Base-by-base conservation (phyloP, 2,113 vertebrate species). In the Boulengeromyrus knoepffleri region DNA sequence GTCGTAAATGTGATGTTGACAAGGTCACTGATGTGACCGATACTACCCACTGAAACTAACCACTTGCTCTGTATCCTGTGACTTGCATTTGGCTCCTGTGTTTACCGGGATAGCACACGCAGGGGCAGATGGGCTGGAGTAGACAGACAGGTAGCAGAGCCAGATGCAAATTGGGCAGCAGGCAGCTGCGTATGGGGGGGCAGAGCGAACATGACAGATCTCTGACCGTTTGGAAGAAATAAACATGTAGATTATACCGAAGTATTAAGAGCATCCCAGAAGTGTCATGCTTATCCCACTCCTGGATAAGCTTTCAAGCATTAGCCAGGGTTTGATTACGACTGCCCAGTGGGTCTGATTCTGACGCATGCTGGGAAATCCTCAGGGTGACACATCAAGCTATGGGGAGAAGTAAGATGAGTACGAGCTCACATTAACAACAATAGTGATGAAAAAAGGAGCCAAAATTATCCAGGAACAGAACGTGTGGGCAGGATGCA, bases 401-500 rank as follows among this genome's bases (percentile, higher is more conserved):
- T 70, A 70, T 27, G 10, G 62, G 62, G 27, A 31, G n/a, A 70
- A 70, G 74, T 80, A 39, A 19, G 24, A 39, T 47, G 45, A 85
- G 42, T 85, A 85, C 2, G 0, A 46, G 39, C 80, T 42, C 19
- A 84, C 85, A 13, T 31, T 80, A 90, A 92, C 93, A 93, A 93
- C 95, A 92, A 94, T 42, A 19, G 74, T 80, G n/a, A 42, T 80
- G 31, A 42, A 42, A 95, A 93, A 92, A 90, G 89, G 90, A 94
- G 92, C 91, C 50, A 52, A 91, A 89, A 87, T 31, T 49, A 77
- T 91, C 13, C 39, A 89, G 89, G 92, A 85, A 91, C 89, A 53
- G 39, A 92, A 88, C 53, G 62, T 91, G 89, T 90, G 88, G 9
- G 53, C 92, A 95, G 90, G 93, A 94, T 94, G 94, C 93, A 94